phyloP scores from a whole-genome alignment of 2,797 vertebrate genomes.

The Sebastes taczanowskii region DNA sequence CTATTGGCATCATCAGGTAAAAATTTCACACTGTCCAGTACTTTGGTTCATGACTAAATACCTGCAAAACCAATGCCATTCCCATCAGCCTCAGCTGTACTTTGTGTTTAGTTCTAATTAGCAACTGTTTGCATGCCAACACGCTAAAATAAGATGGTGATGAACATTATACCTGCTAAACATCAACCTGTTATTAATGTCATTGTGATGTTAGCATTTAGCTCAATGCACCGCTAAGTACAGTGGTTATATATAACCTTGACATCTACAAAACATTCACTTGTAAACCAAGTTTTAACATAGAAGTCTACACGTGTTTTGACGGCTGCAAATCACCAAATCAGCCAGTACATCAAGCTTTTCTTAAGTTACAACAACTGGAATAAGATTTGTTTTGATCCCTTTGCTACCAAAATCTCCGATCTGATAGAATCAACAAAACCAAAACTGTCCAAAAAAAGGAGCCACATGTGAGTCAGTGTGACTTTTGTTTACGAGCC shows the following conservation, averaged over 20 bases:
- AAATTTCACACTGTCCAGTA: no score
- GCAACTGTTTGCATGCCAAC: no score
- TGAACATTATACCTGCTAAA: no score
- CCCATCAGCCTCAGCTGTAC: no score
- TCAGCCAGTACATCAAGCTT: background rate
- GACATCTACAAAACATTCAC: background rate
- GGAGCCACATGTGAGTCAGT: background rate
- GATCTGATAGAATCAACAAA: background rate
- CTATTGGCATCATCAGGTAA: background rate
- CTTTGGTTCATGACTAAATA: no score
- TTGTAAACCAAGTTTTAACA: background rate
- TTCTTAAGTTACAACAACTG: background rate
- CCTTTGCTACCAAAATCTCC: background rate
- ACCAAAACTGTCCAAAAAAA: background rate
- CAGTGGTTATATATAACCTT: background rate
- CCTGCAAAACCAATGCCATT: no score
- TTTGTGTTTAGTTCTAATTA: background rate
- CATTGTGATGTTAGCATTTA: background rate
- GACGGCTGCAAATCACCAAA: background rate
- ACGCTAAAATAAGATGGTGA: no score
- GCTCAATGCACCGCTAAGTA: background rate
- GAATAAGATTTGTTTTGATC: background rate
- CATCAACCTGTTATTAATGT: background rate
- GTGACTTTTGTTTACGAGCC: slow-evolving; percentile 3
- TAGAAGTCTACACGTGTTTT: background rate